These are phyloP conservation scores for Stenichneumon culpator DNA, from an alignment of 2,888 invertebrate genomes.

Conservation along the genomic window DNA sequence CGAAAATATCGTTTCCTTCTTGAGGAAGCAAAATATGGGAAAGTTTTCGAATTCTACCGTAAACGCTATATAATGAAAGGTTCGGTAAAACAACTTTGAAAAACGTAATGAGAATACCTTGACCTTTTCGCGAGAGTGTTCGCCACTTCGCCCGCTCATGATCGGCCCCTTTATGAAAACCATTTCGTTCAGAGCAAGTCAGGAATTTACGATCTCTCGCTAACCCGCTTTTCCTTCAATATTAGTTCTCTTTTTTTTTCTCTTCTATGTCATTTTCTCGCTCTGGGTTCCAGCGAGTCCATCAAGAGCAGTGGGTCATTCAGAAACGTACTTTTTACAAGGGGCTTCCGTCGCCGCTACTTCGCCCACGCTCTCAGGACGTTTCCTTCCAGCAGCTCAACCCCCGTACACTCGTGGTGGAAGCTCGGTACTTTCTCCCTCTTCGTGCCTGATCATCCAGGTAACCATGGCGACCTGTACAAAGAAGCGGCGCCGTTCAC, in stretches of 20 bases:
- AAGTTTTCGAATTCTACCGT: background rate
- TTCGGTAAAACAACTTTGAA: background rate
- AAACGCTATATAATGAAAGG: background rate
- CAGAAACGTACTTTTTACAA: background rate
- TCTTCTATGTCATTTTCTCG: background rate
- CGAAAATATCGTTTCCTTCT: background rate
- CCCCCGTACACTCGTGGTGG: slow-evolving; percentile 19
- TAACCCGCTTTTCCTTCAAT: slow-evolving; percentile 24
- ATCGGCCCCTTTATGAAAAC: background rate
- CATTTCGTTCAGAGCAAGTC: background rate
- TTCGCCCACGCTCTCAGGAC: slow-evolving; percentile 13
- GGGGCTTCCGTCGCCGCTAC: background rate
- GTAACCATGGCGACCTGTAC: slow-evolving; percentile 61
- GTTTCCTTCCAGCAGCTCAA: background rate
- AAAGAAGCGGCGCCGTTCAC: slow-evolving; percentile 15
- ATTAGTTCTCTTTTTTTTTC: background rate
- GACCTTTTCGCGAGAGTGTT: slow-evolving; percentile 10
- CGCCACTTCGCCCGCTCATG: background rate
- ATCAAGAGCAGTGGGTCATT: slow-evolving; percentile 11
- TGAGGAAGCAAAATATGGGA: too few relatives aligned
- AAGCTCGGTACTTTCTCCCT: slow-evolving; percentile 1
- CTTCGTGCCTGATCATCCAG: slow-evolving; percentile 40
- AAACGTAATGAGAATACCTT: background rate
- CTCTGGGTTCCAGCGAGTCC: background rate
- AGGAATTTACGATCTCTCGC: background rate